Evolutionary conservation across 2,113 vertebrate genomes (phyloP), one percentile per base, ranked within the genome.

Genomic region (Alaudala cheleensis): DNA sequence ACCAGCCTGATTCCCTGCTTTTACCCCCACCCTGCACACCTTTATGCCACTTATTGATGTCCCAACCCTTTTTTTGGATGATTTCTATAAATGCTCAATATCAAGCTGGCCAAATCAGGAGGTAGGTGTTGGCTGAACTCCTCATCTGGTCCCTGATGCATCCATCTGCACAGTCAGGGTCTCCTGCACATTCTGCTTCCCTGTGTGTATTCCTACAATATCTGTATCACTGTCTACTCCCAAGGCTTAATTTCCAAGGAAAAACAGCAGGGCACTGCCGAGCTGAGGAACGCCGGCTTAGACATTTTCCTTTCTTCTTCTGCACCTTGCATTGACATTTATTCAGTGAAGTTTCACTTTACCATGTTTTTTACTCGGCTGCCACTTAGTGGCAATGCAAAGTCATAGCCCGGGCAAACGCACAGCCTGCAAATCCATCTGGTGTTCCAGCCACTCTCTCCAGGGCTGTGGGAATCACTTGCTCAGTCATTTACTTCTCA

Each of bases 341-440:
- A 42, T 23, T 34, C 54, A 6, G 67, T 24, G 3, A 90, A 45
- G 56, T 81, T 94, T 57, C 56, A 4, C 31, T 93, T 94, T 12
- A 40, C 66, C 65, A 98, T 98, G 93, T 80, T 97, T 97, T 98
- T 98, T 97, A 96, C 97, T 97, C 62, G 97, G 95, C 97, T 98
- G 98, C 98, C 98, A 96, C 97, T 96, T 95, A 97, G 98, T 96
- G 98, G 97, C 92, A 83, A 73, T 18, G 74, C 45, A 9, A 57
- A 86, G 94, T 40, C 97, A 96, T 86, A 95, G 88, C 92, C 85
- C 14, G 20, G 3, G 42, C n/a, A 47, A 54, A 15, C 21, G 24
- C 54, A 6, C 50, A 26, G 28, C 31, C 82, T 16, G 66, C 49
- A 45, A 56, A 50, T 3, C 66, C 13, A 6, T 6, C 60, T 4